These are phyloP conservation scores for Brachionus plicatilis DNA, from an alignment of 1,140 invertebrate genomes.

Conservation along the genomic window DNA sequence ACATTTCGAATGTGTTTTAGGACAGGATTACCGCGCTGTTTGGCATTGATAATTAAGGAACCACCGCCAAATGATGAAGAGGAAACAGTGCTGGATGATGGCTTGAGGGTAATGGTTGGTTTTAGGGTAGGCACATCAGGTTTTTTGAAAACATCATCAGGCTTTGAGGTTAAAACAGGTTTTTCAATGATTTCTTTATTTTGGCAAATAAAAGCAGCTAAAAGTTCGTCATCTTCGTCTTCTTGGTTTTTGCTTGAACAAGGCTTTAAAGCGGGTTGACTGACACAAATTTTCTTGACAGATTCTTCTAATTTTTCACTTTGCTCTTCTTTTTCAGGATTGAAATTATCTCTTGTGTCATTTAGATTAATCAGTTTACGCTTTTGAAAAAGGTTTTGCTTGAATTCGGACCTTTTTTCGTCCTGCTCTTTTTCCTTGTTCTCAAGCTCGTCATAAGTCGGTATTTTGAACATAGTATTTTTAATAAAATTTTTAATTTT, in stretches of 20 bases:
- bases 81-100: background rate
- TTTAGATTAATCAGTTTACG: conserved; percentile 10
- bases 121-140: background rate
- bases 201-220: background rate
- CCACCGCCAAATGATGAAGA: background rate
- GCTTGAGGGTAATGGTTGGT: background rate
- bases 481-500: background rate
- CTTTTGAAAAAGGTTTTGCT: conserved; percentile 12
- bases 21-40: conserved; percentile 38
- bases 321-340: too few species aligned
- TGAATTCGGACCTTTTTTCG: background rate
- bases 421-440: conserved; percentile 16
- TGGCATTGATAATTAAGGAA: conserved; percentile 1
- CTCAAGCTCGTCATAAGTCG: conserved; percentile 39
- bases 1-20: conserved; percentile 36
- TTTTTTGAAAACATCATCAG: conserved; percentile 20
- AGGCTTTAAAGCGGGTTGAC: background rate
- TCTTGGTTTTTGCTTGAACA: background rate
- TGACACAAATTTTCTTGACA: background rate
- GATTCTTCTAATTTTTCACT: background rate
- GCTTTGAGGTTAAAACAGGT: background rate
- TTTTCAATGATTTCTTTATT: conserved; percentile 38
- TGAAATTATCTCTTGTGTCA: background rate
- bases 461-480: conserved; percentile 32
- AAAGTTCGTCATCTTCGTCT: conserved; percentile 19